Percentiles rank a stretch among this genome's conserved stretches.
These are phyloP conservation scores for Campoplex nolae DNA, from an alignment of 2,888 invertebrate species.

Conservation along the genomic window DNA sequence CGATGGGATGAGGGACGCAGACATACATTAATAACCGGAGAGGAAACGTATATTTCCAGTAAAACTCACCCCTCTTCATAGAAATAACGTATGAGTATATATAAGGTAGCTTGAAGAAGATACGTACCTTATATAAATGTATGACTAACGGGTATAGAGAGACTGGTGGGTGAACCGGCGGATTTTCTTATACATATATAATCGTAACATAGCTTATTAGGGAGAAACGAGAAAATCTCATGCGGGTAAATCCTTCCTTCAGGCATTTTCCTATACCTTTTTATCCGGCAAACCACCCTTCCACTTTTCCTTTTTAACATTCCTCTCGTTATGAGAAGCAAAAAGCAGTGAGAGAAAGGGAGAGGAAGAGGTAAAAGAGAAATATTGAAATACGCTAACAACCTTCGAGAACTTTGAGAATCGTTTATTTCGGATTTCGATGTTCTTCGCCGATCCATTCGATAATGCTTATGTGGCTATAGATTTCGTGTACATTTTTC, in stretches of 20 bases:
- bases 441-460: conserved; percentile 25
- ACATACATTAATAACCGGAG: conserved; percentile 83
- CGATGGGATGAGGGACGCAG: conserved; percentile 75
- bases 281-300: conserved; percentile 19
- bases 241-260: conserved; percentile 59
- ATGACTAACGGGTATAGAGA: conserved; percentile 80
- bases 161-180: conserved; percentile 67
- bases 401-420: not conserved
- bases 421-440: conserved; percentile 26
- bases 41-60: conserved; percentile 80
- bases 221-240: conserved; percentile 64
- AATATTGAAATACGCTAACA: conserved; percentile 44
- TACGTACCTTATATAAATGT: conserved; percentile 81
- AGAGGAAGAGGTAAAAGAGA: conserved; percentile 28
- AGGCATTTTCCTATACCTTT: conserved; percentile 64
- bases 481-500: not conserved
- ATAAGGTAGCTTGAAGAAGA: conserved; percentile 68
- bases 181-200: conserved; percentile 35
- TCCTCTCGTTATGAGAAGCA: conserved; percentile 29
- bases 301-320: conserved; percentile 11
- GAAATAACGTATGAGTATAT: conserved; percentile 57
- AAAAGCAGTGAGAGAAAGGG: conserved; percentile 21
- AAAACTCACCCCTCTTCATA: conserved; percentile 73
- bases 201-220: conserved; percentile 68
- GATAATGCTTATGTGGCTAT: not conserved